Percentiles rank a stretch among this genome's conserved stretches.
Conservation (phyloP, 2,888 invertebrate genomes). For the Griposia aprilina region DNA sequence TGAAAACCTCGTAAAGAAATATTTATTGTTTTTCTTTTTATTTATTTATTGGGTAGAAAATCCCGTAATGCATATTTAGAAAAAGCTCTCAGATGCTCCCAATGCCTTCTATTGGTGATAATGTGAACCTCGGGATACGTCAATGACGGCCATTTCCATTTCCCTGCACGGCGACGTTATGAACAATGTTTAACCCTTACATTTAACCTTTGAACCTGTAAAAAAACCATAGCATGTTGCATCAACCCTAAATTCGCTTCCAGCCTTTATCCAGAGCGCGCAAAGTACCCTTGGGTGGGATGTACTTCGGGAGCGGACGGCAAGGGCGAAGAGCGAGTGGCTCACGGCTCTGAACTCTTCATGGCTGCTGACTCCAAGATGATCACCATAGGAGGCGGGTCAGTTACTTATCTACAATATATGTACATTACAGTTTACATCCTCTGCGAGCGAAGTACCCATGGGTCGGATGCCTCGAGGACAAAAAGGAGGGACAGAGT, state of each 20-base stretch:
- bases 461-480: conserved; percentile 97
- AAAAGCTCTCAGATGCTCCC: no score
- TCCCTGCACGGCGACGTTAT: background rate
- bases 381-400: conserved; percentile 99
- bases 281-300: conserved; percentile 98
- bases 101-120: no score
- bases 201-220: conserved; percentile 46
- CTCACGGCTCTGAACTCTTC: conserved; percentile 97
- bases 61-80: no score
- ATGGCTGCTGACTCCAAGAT: conserved; percentile 98
- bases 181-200: conserved; percentile 12
- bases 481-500: conserved; percentile 78
- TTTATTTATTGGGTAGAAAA: no score
- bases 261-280: conserved; percentile 95
- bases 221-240: conserved; percentile 66
- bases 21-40: no score
- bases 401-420: conserved; percentile 74
- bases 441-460: conserved; percentile 97
- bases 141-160: no score
- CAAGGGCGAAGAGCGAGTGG: conserved; percentile 91
- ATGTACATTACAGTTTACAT: conserved; percentile 88
- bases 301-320: conserved; percentile 78
- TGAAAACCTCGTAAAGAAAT: no score
- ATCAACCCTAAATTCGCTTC: conserved; percentile 68
- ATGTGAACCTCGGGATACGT: no score